A percentile compares a stretch with the other conserved stretches of the same genome.
These are phyloP conservation scores for Zaprionus davidi DNA, from an alignment of 1,140 invertebrate species.

Conservation along the genomic window DNA sequence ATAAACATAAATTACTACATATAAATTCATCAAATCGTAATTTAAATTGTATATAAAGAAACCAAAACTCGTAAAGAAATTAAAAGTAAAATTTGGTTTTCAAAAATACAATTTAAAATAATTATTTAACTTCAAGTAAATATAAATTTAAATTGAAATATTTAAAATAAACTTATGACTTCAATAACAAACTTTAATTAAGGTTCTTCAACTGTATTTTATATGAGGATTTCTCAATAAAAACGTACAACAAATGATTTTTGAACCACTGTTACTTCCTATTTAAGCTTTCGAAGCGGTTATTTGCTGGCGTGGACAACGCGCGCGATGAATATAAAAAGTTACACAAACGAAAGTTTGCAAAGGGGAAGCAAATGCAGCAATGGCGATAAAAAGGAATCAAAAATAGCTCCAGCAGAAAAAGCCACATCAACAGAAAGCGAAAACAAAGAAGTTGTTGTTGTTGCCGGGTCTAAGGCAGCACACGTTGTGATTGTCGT, in stretches of 20 bases:
- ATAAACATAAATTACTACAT: neutral
- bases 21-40: neutral
- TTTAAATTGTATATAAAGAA: neutral
- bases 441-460: slow-evolving; percentile 39
- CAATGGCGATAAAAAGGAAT: slow-evolving; percentile 34
- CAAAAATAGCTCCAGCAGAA: slow-evolving; percentile 21
- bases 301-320: slow-evolving; percentile 35
- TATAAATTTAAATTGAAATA: too few species aligned
- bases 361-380: slow-evolving; percentile 21
- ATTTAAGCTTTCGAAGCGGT: slow-evolving; percentile 27
- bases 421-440: slow-evolving; percentile 1
- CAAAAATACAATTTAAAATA: neutral
- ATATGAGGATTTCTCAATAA: too few species aligned
- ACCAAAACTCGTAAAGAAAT: too few species aligned
- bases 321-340: slow-evolving; percentile 44
- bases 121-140: neutral
- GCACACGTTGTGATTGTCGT: slow-evolving; percentile 26
- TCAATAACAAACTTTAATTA: too few species aligned
- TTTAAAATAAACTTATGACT: too few species aligned
- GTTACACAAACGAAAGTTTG: slow-evolving; percentile 59
- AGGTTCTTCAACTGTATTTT: too few species aligned
- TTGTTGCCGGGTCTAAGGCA: slow-evolving; percentile 18
- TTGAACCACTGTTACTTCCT: slow-evolving; percentile 12
- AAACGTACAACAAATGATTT: too few species aligned
- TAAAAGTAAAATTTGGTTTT: neutral